Conservation (phyloP, 2,113 vertebrate species). For the Oceanites oceanicus region DNA sequence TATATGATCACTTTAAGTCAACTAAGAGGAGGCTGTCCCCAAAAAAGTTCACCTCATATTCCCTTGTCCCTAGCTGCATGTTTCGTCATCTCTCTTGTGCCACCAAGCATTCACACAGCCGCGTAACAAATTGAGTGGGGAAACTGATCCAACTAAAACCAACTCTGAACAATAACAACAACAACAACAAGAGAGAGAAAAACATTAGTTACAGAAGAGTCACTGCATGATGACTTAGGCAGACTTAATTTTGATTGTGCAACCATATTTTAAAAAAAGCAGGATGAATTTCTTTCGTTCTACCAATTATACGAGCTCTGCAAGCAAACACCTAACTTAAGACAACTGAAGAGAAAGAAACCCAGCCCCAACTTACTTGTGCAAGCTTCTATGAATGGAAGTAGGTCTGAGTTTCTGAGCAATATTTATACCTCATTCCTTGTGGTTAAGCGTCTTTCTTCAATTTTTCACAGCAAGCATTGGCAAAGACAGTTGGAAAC, state of each 20-base stretch:
- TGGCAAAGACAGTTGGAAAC: not conserved
- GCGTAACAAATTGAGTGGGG: not conserved
- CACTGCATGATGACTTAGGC: not conserved
- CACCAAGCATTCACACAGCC: not conserved
- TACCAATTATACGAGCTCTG: not conserved
- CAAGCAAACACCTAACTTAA: not conserved
- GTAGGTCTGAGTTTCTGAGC: not conserved
- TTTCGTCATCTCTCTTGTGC: not conserved
- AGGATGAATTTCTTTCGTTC: not conserved
- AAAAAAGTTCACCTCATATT: not conserved
- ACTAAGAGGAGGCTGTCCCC: not conserved
- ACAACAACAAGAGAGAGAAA: not conserved
- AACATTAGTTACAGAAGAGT: constrained; percentile 15
- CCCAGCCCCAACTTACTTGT: not conserved
- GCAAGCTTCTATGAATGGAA: not conserved
- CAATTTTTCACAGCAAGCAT: not conserved
- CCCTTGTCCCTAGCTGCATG: not conserved
- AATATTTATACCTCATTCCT: not conserved
- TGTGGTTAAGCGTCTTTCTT: not conserved
- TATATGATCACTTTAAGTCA: not conserved
- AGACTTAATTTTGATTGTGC: not conserved
- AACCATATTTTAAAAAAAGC: not conserved
- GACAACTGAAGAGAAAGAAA: not conserved
- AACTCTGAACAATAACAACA: constrained; percentile 34
- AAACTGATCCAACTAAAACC: not conserved